These are phyloP conservation scores for Arizona elegans DNA, from an alignment of 2,113 vertebrate genomes.

Conservation along the genomic window DNA sequence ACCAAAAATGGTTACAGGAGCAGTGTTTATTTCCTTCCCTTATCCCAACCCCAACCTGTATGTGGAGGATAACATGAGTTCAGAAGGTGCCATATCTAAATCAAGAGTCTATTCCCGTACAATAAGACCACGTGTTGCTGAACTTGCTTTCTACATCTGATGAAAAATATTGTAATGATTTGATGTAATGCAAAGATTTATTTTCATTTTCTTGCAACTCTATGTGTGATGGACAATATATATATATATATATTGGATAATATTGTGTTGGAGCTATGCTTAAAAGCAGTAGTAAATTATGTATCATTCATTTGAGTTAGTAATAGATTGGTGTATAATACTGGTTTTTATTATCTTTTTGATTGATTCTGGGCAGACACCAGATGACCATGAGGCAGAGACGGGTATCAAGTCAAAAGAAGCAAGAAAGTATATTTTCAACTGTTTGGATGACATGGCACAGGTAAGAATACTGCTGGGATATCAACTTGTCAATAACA, in stretches of 20 bases:
- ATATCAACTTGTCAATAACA: background rate
- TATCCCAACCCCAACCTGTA: background rate
- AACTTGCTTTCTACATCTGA: background rate
- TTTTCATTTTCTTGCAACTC: background rate
- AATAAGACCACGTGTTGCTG: background rate
- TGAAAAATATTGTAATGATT: background rate
- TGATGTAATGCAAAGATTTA: background rate
- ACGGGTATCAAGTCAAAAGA: constrained; percentile 97
- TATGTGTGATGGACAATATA: background rate
- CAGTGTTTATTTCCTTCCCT: background rate
- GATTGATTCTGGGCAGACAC: constrained; percentile 76
- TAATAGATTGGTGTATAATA: background rate
- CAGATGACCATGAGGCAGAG: constrained; percentile 93
- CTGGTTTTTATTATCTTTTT: constrained; percentile 44
- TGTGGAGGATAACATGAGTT: background rate
- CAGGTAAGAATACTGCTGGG: constrained; percentile 78
- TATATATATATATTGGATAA: background rate
- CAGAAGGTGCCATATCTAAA: background rate
- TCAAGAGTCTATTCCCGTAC: background rate
- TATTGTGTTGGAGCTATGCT: background rate
- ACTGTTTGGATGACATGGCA: constrained; percentile 97
- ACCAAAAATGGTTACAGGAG: too few relatives aligned
- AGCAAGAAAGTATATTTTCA: constrained; percentile 97
- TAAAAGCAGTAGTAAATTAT: background rate
- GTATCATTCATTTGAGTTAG: background rate